Conservation (phyloP, 2,113 vertebrate genomes). For the Sylvia atricapilla region DNA sequence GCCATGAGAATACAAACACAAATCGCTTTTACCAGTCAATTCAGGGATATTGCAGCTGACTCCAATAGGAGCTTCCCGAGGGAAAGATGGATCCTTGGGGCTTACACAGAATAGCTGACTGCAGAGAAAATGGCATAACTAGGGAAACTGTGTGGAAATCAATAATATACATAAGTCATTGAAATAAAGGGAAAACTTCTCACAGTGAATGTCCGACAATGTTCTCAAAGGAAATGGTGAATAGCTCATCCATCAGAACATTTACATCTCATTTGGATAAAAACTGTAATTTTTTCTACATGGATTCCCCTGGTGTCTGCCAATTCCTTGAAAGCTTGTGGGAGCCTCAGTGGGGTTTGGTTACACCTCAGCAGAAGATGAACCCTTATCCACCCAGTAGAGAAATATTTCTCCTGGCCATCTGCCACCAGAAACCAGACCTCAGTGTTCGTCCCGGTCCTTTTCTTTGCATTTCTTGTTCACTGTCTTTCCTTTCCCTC, state of each 20-base stretch:
- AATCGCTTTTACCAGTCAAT: neutral
- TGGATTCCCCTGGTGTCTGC: neutral
- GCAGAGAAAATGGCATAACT: neutral
- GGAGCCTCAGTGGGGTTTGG: conserved; percentile 13
- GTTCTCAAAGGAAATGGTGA: neutral
- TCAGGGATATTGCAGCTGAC: neutral
- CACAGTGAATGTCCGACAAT: rapidly evolving
- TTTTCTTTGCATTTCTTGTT: neutral
- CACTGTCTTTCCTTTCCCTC: neutral
- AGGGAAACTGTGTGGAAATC: neutral
- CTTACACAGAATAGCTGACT: neutral
- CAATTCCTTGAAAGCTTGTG: conserved; percentile 25
- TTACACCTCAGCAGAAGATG: conserved; percentile 23
- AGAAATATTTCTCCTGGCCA: conserved; percentile 44
- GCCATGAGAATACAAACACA: neutral
- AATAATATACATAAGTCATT: neutral
- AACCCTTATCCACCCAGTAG: neutral
- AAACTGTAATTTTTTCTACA: neutral
- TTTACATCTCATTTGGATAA: conserved; percentile 22
- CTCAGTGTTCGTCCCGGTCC: neutral
- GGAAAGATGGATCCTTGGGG: neutral
- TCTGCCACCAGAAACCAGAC: neutral
- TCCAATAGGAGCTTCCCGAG: neutral
- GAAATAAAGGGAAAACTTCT: neutral
- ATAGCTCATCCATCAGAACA: neutral